These are phyloP conservation scores for Actenoides lindsayi DNA, from an alignment of 2,113 vertebrate species.

Conservation along the genomic window DNA sequence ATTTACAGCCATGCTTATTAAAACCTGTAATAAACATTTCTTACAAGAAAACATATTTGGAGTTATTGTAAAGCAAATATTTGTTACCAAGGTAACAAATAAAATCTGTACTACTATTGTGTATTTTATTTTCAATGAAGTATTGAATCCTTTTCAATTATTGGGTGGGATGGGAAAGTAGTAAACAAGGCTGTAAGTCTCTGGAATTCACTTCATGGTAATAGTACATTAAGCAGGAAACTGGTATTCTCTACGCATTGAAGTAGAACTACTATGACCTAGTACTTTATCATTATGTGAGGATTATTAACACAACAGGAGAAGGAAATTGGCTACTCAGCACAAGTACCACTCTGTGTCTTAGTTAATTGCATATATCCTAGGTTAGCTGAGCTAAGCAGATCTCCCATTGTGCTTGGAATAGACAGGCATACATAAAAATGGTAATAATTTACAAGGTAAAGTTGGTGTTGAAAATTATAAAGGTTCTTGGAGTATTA, in stretches of 20 bases:
- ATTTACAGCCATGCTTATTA: conserved; percentile 53
- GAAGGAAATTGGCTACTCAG: conserved; percentile 51
- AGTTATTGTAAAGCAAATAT: conserved; percentile 50
- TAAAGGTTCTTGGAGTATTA: conserved; percentile 16
- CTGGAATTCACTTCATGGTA: conserved; percentile 21
- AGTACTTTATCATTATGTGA: conserved; percentile 38
- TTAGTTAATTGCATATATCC: conserved; percentile 26
- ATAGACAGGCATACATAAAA: conserved; percentile 29
- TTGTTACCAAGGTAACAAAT: conserved; percentile 68
- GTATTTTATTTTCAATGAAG: conserved; percentile 65
- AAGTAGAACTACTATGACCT: conserved; percentile 6
- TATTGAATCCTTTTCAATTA: conserved; percentile 68
- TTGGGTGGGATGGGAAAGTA: conserved; percentile 45
- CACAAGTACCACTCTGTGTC: background rate
- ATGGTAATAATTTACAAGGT: conserved; percentile 29
- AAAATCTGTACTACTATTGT: conserved; percentile 37
- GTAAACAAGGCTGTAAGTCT: conserved; percentile 69
- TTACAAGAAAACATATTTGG: conserved; percentile 37
- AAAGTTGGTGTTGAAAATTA: conserved; percentile 19
- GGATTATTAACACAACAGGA: conserved; percentile 25
- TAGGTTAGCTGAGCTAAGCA: conserved; percentile 9
- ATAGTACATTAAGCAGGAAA: conserved; percentile 52
- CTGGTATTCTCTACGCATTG: conserved; percentile 6
- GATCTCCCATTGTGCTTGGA: conserved; percentile 25
- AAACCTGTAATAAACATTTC: conserved; percentile 54